Conservation (phyloP, 1,140 invertebrate species). For the Drosophila pallidifrons region DNA sequence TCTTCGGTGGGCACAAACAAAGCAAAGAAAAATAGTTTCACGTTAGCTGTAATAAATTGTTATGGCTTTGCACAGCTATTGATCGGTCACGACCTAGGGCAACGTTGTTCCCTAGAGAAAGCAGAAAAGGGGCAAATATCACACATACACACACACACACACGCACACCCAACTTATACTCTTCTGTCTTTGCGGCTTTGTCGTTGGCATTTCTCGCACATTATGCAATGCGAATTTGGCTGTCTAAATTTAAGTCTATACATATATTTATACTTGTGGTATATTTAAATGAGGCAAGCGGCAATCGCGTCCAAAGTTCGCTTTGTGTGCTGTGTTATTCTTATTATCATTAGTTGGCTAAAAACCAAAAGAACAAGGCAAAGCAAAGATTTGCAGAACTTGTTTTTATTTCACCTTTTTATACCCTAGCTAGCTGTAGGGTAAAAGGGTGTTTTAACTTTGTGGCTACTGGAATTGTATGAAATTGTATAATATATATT, state of each 20-base stretch:
- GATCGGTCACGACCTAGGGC: slow-evolving; percentile 57
- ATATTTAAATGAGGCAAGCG: slow-evolving; percentile 1
- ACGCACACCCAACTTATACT: background rate
- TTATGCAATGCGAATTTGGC: slow-evolving; percentile 59
- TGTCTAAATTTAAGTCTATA: slow-evolving; percentile 66
- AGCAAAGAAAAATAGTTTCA: background rate
- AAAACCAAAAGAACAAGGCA: slow-evolving; percentile 38
- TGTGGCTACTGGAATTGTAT: too few species aligned
- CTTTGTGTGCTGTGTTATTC: slow-evolving; percentile 20
- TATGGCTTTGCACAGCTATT: slow-evolving; percentile 20
- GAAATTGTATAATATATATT: too few species aligned
- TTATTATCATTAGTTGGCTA: slow-evolving; percentile 56
- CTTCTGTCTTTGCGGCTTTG: background rate
- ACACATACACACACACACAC: background rate
- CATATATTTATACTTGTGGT: slow-evolving; percentile 6
- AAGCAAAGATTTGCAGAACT: slow-evolving; percentile 32
- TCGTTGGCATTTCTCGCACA: slow-evolving; percentile 20
- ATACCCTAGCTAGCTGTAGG: too few species aligned
- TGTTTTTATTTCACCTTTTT: slow-evolving; percentile 3
- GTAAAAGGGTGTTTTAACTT: too few species aligned
- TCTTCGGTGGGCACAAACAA: background rate
- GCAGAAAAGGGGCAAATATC: slow-evolving; percentile 8
- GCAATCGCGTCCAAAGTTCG: slow-evolving; percentile 3
- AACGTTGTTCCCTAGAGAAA: slow-evolving; percentile 39
- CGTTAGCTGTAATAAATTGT: background rate